These are phyloP conservation scores for Eidolon dupreanum DNA, from an alignment of 2,797 vertebrate species.

Conservation along the genomic window DNA sequence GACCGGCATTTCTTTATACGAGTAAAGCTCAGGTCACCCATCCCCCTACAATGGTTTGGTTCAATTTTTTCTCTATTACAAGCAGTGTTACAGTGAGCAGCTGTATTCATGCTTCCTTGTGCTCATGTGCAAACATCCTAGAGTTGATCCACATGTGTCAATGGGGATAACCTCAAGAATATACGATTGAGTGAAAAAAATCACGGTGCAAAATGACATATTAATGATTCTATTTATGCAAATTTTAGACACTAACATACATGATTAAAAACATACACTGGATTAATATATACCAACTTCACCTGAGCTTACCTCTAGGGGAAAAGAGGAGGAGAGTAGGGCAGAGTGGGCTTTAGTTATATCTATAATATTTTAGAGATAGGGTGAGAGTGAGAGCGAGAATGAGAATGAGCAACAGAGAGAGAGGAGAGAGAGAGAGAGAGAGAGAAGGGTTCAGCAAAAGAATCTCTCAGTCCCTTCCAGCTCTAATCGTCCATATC, in stretches of 20 bases:
- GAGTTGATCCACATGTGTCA: not conserved
- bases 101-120: not conserved
- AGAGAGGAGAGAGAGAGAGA: not conserved
- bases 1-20: not conserved
- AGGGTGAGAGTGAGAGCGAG: not conserved
- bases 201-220: not conserved
- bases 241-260: not conserved
- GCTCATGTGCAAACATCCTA: not conserved
- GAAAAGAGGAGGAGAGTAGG: not conserved
- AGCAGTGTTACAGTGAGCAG: not conserved
- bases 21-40: not conserved
- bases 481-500: not conserved
- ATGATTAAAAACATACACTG: not conserved
- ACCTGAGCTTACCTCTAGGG: not conserved
- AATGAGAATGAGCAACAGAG: not conserved
- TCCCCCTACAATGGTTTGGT: not conserved
- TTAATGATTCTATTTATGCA: not conserved
- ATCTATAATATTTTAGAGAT: not conserved
- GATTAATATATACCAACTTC: not conserved
- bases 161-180: not conserved
- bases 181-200: not conserved
- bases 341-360: not conserved
- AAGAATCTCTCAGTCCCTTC: not conserved
- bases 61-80: not conserved
- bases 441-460: not conserved